Evolutionary conservation across 2,888 invertebrate species (phyloP), one percentile per base, ranked within the genome.

Genomic region (Nomada hirtipes): DNA sequence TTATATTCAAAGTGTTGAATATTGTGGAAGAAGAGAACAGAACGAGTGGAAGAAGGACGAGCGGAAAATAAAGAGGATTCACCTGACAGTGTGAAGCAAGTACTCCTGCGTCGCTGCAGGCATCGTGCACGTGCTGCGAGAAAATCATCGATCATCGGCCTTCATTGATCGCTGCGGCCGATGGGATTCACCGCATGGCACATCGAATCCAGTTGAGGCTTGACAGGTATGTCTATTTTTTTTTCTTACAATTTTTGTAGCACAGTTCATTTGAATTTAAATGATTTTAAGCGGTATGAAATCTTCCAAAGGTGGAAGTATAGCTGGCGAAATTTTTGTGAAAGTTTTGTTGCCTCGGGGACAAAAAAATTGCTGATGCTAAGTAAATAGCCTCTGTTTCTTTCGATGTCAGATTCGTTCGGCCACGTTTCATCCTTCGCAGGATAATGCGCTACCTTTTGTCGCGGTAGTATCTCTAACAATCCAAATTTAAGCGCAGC

Each of bases 201-300:
- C 74, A 68, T 76, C 78, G 76, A 63, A 79, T 88, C 59, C 78
- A 69, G 52, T 78, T 82, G 79, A 79, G 50, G 80, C 53, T 78
- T 76, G 70, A 84, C 88, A 87, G 88, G 87, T 87, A 47, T 79
- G 88, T 65, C 15, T 0, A 23, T 36, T 42, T 20, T 4, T 23
- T n/a, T 18, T 47, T 47, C 11, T 47, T 15, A 15, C 13, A 47
- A 47, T 47, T 47, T 47, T 47, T 47, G 15, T 47, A 15, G 18
- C 53, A 7, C 18, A 9, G 20, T 53, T n/a, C 15, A 20, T 53
- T n/a, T n/a, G 18, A 20, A 47, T 47, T 47, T 3, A 47, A 15
- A 15, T 15, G 13, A 47, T 3, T 15, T 47, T 3, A 15, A 13
- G 15, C 47, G 15, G 11, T 15, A 15, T 13, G 47, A 47, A 47